A percentile compares a stretch with the other conserved stretches of the same genome.
These are phyloP conservation scores for Acleris laterana DNA, from an alignment of 2,888 invertebrate genomes.

Conservation along the genomic window DNA sequence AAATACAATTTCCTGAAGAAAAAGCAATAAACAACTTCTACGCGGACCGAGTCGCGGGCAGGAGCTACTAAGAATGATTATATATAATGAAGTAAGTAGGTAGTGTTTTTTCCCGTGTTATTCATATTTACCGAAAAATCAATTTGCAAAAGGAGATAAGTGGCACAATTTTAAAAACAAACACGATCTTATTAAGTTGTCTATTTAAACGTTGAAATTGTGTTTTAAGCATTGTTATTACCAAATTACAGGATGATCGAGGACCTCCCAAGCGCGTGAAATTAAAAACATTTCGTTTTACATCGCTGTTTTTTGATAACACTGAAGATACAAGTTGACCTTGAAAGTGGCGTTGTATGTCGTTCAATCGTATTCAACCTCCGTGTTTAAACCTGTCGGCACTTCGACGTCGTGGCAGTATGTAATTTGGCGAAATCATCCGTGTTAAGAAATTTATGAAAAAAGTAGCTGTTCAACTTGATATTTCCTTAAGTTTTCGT, in stretches of 20 bases:
- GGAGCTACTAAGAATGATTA: too few species aligned
- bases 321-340: not conserved
- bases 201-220: constrained; percentile 37
- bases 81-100: too few species aligned
- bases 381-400: constrained; percentile 21
- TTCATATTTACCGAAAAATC: constrained; percentile 7
- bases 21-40: too few species aligned
- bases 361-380: not conserved
- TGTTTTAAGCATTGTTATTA: constrained; percentile 42
- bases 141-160: constrained; percentile 17
- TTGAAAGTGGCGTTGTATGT: constrained; percentile 12
- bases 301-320: constrained; percentile 12
- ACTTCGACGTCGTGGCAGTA: constrained; percentile 12
- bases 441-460: constrained; percentile 22
- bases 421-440: constrained; percentile 32
- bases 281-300: not conserved
- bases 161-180: constrained; percentile 16
- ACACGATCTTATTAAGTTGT: constrained; percentile 36
- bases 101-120: not conserved
- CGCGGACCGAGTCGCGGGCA: too few species aligned
- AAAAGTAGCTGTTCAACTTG: constrained; percentile 22
- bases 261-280: constrained; percentile 30
- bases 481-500: constrained; percentile 26
- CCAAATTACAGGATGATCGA: constrained; percentile 39
- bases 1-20: too few species aligned